Percentiles rank a stretch among this genome's conserved stretches.
Evolutionary conservation across 2,888 invertebrate genomes (phyloP).

Genomic region (Melieria picta): DNA sequence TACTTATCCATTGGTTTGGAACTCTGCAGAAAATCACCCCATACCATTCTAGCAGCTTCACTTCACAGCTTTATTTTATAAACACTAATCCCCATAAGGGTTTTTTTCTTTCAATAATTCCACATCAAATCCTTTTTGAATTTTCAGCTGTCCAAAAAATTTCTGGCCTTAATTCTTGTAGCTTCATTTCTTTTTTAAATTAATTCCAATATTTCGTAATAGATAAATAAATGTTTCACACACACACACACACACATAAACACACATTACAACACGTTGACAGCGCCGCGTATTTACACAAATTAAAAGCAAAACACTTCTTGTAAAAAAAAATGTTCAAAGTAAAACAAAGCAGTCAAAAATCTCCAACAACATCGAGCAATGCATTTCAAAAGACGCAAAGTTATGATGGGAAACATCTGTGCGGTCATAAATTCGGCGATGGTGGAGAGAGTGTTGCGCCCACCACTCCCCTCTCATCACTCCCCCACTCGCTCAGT

Average conservation of each 20-base stretch:
- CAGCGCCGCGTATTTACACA: constrained; percentile 4
- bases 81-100: no score
- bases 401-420: constrained; percentile 47
- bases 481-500: not conserved
- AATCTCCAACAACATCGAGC: constrained; percentile 1
- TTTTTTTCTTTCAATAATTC: no score
- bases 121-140: no score
- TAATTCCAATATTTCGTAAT: not conserved
- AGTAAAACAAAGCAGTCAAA: constrained; percentile 8
- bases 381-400: constrained; percentile 16
- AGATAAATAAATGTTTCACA: not conserved
- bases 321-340: constrained; percentile 7
- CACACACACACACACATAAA: not conserved
- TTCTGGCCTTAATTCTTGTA: no score
- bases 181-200: not conserved
- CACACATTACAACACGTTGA: not conserved
- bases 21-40: no score
- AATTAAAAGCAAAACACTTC: constrained; percentile 10
- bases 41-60: no score
- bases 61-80: no score
- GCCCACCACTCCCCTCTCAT: not conserved
- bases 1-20: no score
- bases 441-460: not conserved
- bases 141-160: no score
- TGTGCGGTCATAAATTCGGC: constrained; percentile 46